Conservation (phyloP, 1,140 invertebrate species). For the Camponotus vicinus region DNA sequence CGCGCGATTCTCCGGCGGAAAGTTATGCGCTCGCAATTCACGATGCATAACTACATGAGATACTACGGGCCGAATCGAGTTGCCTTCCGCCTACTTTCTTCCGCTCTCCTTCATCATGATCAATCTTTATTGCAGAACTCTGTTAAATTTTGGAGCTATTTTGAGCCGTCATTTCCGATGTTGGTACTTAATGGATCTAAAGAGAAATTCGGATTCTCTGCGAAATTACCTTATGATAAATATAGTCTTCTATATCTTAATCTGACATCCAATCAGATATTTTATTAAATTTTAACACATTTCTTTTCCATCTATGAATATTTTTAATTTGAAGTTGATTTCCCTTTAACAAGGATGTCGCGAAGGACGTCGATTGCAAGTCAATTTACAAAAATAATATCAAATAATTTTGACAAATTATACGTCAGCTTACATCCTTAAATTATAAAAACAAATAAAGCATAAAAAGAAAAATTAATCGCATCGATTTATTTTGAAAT, state of each 20-base stretch:
- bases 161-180: not conserved
- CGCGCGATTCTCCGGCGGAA: slow-evolving; percentile 46
- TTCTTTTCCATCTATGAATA: not conserved
- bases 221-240: not conserved
- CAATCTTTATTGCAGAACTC: slow-evolving; percentile 29
- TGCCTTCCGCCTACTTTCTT: not conserved
- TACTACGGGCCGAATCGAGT: slow-evolving; percentile 17
- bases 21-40: slow-evolving; percentile 60
- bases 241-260: not conserved
- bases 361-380: not conserved
- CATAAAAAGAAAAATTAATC: not conserved
- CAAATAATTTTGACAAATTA: not conserved
- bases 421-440: slow-evolving; percentile 1
- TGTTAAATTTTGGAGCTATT: slow-evolving; percentile 25
- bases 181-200: not conserved
- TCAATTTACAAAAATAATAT: not conserved
- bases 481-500: not conserved
- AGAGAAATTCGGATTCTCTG: not conserved
- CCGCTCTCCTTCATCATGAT: not conserved
- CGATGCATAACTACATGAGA: slow-evolving; percentile 52
- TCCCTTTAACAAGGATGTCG: not conserved
- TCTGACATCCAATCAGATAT: not conserved
- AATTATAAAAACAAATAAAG: not conserved
- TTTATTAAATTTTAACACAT: not conserved
- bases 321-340: not conserved